A percentile compares a stretch with the other conserved stretches of the same genome.
Conservation (phyloP, 2,113 vertebrate genomes). For the Alectura lathami region DNA sequence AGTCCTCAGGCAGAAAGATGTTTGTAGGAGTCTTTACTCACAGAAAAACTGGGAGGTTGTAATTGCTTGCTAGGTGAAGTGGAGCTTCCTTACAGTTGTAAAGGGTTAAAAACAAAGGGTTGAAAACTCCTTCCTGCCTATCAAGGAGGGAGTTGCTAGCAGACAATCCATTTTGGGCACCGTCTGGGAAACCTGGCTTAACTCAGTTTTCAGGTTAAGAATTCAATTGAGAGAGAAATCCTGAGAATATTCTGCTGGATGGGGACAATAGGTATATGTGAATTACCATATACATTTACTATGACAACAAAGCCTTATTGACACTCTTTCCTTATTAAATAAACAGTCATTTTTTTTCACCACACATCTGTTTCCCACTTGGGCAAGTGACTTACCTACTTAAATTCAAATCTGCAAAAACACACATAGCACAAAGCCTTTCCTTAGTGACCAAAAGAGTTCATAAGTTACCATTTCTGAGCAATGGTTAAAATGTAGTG, state of each 20-base stretch:
- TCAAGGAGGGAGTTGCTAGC: no score
- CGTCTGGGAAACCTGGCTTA: neutral
- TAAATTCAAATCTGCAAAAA: neutral
- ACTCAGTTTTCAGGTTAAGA: neutral
- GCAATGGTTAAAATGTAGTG: neutral
- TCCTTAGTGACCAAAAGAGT: neutral
- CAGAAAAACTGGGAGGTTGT: neutral
- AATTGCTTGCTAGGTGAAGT: neutral
- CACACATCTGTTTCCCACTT: neutral
- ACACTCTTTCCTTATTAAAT: neutral
- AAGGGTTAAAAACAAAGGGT: neutral
- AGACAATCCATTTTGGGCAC: neutral
- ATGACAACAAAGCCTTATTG: neutral
- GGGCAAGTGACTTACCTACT: neutral
- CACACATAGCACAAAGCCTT: neutral
- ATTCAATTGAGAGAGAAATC: neutral
- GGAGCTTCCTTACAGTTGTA: neutral
- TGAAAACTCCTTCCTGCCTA: no score
- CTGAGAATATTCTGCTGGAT: neutral
- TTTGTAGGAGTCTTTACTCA: neutral
- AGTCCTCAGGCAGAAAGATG: neutral
- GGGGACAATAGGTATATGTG: neutral
- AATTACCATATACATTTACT: neutral
- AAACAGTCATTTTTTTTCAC: neutral
- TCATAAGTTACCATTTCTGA: neutral